Evolutionary conservation across 1,140 invertebrate species (phyloP), one percentile per base, ranked within the genome.

Genomic region (Zeugodacus cucurbitae): DNA sequence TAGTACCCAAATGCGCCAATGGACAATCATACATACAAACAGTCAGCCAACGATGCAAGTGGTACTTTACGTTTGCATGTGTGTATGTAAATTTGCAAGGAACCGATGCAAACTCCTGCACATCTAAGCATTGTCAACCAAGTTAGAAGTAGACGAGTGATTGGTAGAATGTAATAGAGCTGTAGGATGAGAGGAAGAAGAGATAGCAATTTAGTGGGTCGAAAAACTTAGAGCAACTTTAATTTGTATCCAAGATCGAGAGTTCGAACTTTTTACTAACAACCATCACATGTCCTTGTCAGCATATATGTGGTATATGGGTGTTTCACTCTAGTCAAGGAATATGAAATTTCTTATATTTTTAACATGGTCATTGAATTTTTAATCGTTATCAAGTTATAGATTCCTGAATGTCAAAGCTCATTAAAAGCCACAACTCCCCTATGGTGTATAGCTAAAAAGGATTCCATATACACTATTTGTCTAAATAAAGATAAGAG

Each of bases 191-290:
- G 32, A 70, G 6, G 4, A 4, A 20, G n/a, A n/a, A n/a, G 48
- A 54, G 22, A 17, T 20, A 82, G 41, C 1, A 22, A 10, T 20
- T 59, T 0, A 62, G 58, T 62, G 4, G 74, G 22, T 82, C 11
- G 41, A 48, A 29, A 82, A 82, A 82, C 74, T 82, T 82, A 48
- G 1, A 48, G 0, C n/a, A 82, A 82, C 37, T 48, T 82, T 74
- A 74, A 74, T 74, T 82, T 82, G 74, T 82, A 48, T 82, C 44
- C 74, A 82, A 82, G 74, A 48, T 82, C 37, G 74, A 82, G 74
- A 82, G 74, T 48, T 82, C n/a, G 44, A 54, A 82, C 10, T 82
- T 82, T 48, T 82, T 14, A n/a, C 74, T n/a, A 82, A 54, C 22
- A 41, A 37, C 37, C n/a, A 78, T 44, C 17, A 44, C 74, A 48